A percentile compares a stretch with the other conserved stretches of the same genome.
Conservation (phyloP, 2,113 vertebrate species). For the Cyanoderma ruficeps region DNA sequence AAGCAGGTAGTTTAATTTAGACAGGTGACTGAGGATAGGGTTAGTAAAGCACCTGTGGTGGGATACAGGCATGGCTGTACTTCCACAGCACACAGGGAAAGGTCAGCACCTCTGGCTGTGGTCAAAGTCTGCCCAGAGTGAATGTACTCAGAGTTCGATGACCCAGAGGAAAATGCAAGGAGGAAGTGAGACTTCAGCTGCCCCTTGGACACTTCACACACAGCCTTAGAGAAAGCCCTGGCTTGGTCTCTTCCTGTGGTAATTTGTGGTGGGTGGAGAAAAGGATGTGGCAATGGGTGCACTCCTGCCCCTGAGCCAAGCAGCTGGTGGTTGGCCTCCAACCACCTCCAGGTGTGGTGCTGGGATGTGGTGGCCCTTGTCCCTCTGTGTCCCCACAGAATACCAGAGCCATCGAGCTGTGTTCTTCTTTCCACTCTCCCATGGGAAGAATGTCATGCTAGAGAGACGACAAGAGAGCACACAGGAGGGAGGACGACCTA, state of each 20-base stretch:
- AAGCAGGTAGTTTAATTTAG: not conserved
- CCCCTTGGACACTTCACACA: not conserved
- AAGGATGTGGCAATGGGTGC: not conserved
- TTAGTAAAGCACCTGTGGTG: not conserved
- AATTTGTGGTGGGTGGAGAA: not conserved
- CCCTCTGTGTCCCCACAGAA: not conserved
- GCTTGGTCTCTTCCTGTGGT: not conserved
- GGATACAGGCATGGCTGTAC: not conserved
- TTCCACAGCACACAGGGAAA: fast-evolving
- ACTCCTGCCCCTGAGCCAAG: not conserved
- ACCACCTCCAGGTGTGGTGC: no score
- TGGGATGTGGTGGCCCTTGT: not conserved
- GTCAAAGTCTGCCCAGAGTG: not conserved
- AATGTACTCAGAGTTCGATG: not conserved
- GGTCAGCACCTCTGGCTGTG: not conserved
- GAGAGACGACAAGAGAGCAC: not conserved
- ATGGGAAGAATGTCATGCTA: not conserved
- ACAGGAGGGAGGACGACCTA: not conserved
- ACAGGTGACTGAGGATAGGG: not conserved
- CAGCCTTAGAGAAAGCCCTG: not conserved
- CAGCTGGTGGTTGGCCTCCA: not conserved
- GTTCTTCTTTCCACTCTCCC: not conserved
- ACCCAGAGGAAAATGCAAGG: not conserved
- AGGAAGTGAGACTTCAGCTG: not conserved
- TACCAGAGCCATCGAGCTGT: not conserved